Evolutionary conservation across 2,113 vertebrate genomes (phyloP).

Genomic region (Romanogobio albipinnatus): DNA sequence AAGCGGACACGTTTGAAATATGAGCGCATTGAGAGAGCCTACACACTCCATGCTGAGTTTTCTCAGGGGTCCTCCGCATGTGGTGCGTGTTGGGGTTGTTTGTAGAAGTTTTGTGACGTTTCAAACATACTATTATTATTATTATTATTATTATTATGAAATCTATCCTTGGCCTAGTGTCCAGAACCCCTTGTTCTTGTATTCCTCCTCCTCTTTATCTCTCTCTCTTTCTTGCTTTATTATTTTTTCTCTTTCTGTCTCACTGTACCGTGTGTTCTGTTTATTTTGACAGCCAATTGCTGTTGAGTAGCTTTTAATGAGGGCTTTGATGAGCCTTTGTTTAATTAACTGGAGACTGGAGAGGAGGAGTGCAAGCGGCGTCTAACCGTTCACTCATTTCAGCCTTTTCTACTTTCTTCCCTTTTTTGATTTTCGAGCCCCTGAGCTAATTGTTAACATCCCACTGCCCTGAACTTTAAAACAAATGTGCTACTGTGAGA

Average conservation of each 20-base stretch:
- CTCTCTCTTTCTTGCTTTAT: conserved; percentile 15
- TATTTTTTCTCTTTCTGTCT: conserved; percentile 1
- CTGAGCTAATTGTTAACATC: conserved; percentile 85
- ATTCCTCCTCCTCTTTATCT: background rate
- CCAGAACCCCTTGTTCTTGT: conserved; percentile 4
- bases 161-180: background rate
- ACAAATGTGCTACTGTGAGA: conserved; percentile 68
- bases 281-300: conserved; percentile 79
- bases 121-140: conserved; percentile 12
- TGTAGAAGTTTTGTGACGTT: conserved; percentile 27
- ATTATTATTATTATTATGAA: conserved; percentile 20
- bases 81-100: conserved; percentile 11
- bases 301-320: conserved; percentile 81
- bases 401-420: background rate
- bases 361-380: conserved; percentile 56
- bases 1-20: conserved; percentile 29
- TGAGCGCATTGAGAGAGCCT: background rate
- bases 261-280: conserved; percentile 53
- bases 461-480: conserved; percentile 67
- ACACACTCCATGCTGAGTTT: background rate
- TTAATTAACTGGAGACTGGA: conserved; percentile 77
- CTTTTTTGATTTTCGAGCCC: conserved; percentile 39
- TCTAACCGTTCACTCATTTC: conserved; percentile 55
- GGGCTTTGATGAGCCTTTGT: conserved; percentile 78
- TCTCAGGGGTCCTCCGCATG: background rate